Percentiles rank a stretch among this genome's conserved stretches.
phyloP scores from a whole-genome alignment of 2,888 invertebrate species.

The Andricus quercusramuli region DNA sequence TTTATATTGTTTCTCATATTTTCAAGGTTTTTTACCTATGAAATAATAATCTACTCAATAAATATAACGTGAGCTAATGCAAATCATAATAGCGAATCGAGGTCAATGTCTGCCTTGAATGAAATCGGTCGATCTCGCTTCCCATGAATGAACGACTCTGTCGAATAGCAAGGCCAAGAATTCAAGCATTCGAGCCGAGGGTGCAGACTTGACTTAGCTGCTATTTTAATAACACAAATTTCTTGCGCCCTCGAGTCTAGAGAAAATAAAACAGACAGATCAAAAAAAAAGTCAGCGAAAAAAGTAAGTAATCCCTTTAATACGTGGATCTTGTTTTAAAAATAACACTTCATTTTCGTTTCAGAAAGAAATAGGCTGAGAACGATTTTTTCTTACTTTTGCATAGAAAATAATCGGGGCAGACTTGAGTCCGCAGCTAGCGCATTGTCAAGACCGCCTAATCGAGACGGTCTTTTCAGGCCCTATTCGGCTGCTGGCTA shows the following conservation, averaged over 20 bases:
- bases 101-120: slow-evolving; percentile 33
- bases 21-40: not conserved
- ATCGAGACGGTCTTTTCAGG: no score
- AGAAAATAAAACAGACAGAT: not conserved
- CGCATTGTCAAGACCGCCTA: no score
- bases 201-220: not conserved
- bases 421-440: no score
- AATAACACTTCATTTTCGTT: not conserved
- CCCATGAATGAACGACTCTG: slow-evolving; percentile 55
- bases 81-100: not conserved
- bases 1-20: not conserved
- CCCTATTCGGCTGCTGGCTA: no score
- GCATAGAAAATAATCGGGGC: no score
- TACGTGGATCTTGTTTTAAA: not conserved
- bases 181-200: not conserved
- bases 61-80: not conserved
- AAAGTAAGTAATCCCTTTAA: not conserved
- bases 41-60: not conserved
- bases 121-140: slow-evolving; percentile 55
- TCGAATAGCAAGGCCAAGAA: slow-evolving; percentile 12
- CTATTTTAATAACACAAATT: not conserved
- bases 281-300: not conserved
- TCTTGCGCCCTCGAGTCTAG: not conserved
- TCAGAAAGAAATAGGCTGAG: no score
- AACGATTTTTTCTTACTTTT: no score